phyloP scores from a whole-genome alignment of 2,888 invertebrate genomes.

The Caenorhabditis japonica region DNA sequence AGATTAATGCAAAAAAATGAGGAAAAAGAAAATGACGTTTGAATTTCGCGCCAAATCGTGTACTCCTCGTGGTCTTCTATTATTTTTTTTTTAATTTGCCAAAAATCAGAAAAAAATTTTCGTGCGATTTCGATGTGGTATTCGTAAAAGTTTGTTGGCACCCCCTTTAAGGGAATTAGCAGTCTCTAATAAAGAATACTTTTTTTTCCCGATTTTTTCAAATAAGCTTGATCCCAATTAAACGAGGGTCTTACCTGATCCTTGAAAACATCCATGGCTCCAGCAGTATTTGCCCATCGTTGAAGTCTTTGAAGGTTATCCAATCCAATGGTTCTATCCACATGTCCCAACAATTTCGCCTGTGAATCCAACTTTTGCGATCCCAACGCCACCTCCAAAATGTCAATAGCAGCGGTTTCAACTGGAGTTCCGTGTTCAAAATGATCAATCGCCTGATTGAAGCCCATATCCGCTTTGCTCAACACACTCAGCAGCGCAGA shows the following conservation, averaged over 20 bases:
- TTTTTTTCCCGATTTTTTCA: no score
- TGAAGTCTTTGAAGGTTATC: slow-evolving; percentile 76
- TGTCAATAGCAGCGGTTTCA: slow-evolving; percentile 75
- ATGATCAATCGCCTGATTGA: slow-evolving; percentile 76
- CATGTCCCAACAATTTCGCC: slow-evolving; percentile 75
- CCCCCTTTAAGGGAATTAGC: no score
- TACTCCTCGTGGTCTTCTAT: no score
- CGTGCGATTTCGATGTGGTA: no score
- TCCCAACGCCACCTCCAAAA: slow-evolving; percentile 75
- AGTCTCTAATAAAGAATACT: no score
- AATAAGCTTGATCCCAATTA: no score
- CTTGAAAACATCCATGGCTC: slow-evolving; percentile 76
- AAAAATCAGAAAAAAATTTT: no score
- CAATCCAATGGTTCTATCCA: slow-evolving; percentile 75
- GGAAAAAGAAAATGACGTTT: no score
- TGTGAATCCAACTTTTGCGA: slow-evolving; percentile 75
- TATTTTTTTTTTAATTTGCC: no score
- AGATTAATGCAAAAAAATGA: no score
- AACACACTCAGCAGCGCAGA: slow-evolving; percentile 74
- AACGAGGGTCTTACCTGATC: slow-evolving; percentile 74
- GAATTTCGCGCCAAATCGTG: no score
- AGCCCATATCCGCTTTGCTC: slow-evolving; percentile 74
- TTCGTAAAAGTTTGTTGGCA: no score
- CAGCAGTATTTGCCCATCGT: slow-evolving; percentile 77
- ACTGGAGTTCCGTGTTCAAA: slow-evolving; percentile 76